Conservation (phyloP, 2,797 vertebrate species). For the Acanthis flammea region DNA sequence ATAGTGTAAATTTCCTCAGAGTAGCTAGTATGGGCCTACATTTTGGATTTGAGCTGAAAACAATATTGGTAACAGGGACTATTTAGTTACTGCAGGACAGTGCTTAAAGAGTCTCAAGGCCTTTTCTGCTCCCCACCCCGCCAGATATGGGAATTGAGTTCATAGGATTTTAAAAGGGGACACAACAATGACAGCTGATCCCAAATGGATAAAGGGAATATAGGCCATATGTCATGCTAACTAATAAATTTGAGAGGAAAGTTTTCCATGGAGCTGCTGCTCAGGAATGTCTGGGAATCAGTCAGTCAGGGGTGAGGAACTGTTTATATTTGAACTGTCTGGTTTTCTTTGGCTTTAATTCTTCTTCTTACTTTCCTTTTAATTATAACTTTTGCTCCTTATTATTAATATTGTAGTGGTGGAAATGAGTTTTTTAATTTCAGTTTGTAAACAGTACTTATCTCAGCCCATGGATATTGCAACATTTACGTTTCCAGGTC, state of each 20-base stretch:
- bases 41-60: background rate
- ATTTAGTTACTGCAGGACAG: background rate
- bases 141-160: fast-evolving
- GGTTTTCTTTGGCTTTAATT: background rate
- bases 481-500: background rate
- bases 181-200: background rate
- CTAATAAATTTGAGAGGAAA: background rate
- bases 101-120: background rate
- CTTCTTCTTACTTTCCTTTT: background rate
- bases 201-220: too few relatives aligned
- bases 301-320: background rate
- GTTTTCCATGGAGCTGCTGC: background rate
- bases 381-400: background rate
- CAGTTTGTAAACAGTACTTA: background rate
- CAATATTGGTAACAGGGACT: fast-evolving
- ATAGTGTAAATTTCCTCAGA: background rate
- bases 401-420: background rate
- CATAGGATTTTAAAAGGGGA: background rate
- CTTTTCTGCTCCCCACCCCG: background rate
- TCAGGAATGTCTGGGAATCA: background rate
- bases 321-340: background rate
- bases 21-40: background rate
- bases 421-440: background rate
- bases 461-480: background rate
- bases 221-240: too few relatives aligned